These are phyloP conservation scores for Clanis bilineata DNA, from an alignment of 2,888 invertebrate species.

Conservation along the genomic window DNA sequence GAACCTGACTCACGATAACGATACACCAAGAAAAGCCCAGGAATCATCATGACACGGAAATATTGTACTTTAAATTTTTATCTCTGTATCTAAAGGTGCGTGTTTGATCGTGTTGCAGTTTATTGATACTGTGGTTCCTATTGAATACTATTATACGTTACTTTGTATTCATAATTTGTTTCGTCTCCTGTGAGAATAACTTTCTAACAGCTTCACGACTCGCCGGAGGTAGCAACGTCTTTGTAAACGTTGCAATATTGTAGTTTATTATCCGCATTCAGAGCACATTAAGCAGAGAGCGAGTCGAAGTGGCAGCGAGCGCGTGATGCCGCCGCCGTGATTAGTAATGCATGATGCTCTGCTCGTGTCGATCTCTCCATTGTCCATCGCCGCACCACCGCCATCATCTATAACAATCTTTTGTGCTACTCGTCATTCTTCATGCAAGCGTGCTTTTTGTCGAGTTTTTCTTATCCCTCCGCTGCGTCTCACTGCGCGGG, in stretches of 20 bases:
- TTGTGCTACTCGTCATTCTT: constrained; percentile 63
- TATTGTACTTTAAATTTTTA: too few species aligned
- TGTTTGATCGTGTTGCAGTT: too few species aligned
- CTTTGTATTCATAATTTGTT: not conserved
- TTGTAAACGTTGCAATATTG: not conserved
- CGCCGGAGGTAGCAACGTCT: not conserved
- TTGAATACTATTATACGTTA: not conserved
- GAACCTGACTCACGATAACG: too few species aligned
- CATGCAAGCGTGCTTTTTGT: constrained; percentile 56
- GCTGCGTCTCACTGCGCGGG: constrained; percentile 44
- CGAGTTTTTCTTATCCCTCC: constrained; percentile 52
- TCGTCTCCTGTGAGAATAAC: not conserved
- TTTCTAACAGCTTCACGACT: not conserved
- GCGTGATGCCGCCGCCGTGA: constrained; percentile 54
- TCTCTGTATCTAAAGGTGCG: too few species aligned
- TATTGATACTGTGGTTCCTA: not conserved
- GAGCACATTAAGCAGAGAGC: constrained; percentile 26
- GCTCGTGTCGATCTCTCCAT: constrained; percentile 71
- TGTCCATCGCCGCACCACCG: constrained; percentile 46
- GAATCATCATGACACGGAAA: too few species aligned
- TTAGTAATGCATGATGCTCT: constrained; percentile 70
- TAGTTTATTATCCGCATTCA: constrained; percentile 24
- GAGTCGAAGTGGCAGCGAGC: constrained; percentile 43
- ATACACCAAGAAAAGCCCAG: too few species aligned
- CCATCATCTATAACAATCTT: constrained; percentile 71